Conservation (phyloP, 2,888 invertebrate species). For the Piscicola geometra region DNA sequence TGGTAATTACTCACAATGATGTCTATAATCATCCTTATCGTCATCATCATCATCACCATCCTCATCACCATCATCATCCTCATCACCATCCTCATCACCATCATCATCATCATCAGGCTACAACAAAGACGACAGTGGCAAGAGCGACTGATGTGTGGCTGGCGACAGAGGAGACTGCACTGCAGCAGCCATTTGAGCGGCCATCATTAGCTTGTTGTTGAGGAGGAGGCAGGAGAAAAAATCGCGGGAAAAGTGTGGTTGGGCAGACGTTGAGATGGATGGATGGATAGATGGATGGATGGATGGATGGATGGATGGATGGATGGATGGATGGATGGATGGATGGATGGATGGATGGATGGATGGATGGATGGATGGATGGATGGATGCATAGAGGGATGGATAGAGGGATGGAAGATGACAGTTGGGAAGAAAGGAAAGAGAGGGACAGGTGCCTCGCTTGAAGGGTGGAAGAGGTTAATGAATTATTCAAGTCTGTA, state of each 20-base stretch:
- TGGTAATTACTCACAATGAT: too few relatives aligned
- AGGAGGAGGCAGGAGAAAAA: background rate
- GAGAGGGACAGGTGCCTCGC: background rate
- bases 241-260: constrained; percentile 11
- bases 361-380: constrained; percentile 33
- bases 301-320: constrained; percentile 34
- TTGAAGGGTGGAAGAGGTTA: background rate
- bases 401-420: constrained; percentile 34
- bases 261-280: constrained; percentile 25
- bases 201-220: too few relatives aligned
- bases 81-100: too few relatives aligned
- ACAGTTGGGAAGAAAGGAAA: background rate
- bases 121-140: too few relatives aligned
- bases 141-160: too few relatives aligned
- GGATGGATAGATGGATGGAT: constrained; percentile 32
- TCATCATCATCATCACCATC: too few relatives aligned
- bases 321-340: constrained; percentile 35
- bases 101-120: too few relatives aligned
- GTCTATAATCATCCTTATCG: too few relatives aligned
- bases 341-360: constrained; percentile 31
- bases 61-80: too few relatives aligned
- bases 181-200: too few relatives aligned
- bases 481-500: background rate
- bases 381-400: constrained; percentile 32
- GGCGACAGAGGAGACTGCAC: too few relatives aligned